Evolutionary conservation across 2,888 invertebrate species (phyloP).

Genomic region (Chrysotoxum bicinctum): DNA sequence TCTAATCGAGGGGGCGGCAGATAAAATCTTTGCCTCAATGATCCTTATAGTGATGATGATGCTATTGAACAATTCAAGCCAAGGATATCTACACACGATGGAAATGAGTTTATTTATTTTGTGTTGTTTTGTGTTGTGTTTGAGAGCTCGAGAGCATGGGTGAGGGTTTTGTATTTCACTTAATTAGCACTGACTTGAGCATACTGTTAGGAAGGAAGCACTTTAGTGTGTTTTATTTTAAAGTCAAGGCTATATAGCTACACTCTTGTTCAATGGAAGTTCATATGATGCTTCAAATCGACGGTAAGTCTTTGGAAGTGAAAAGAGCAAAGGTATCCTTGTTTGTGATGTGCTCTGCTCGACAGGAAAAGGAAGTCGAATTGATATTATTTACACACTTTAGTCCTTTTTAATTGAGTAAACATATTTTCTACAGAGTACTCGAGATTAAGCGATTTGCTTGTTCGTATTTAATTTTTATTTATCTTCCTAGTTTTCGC

Average conservation of each 20-base stretch:
- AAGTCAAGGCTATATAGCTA: not conserved
- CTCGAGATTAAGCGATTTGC: no score
- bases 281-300: not conserved
- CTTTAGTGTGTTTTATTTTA: not conserved
- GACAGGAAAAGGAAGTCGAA: not conserved
- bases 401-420: no score
- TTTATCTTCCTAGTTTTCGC: no score
- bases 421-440: no score
- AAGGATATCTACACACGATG: not conserved
- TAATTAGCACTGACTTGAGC: conserved; percentile 32
- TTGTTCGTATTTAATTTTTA: no score
- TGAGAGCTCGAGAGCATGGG: not conserved
- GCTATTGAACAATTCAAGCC: conserved; percentile 23
- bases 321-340: not conserved
- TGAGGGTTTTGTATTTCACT: conserved; percentile 24
- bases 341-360: not conserved
- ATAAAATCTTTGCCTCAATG: conserved; percentile 27
- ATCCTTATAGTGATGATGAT: conserved; percentile 27
- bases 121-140: not conserved
- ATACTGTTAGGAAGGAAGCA: conserved; percentile 12
- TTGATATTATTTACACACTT: no score
- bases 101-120: not conserved
- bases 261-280: not conserved
- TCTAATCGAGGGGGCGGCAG: not conserved
- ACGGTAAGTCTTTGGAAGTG: not conserved